Evolutionary conservation across 1,140 invertebrate genomes (phyloP).

Genomic region (Drosophila leontia): DNA sequence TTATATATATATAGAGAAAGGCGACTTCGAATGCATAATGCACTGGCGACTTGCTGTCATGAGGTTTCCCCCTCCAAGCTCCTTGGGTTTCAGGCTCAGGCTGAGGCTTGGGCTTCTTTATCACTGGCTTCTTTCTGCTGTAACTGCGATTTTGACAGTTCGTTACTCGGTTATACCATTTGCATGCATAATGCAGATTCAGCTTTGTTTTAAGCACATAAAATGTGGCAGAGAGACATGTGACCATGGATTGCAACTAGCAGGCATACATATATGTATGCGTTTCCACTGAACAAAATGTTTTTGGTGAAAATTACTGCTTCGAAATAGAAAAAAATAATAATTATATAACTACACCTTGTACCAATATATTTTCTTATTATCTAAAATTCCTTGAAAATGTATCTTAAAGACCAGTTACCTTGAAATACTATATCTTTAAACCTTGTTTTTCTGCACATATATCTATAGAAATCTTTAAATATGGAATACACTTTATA

Average conservation of each 20-base stretch:
- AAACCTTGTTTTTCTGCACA: not conserved
- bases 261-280: constrained; percentile 20
- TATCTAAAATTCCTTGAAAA: not conserved
- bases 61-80: constrained; percentile 8
- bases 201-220: constrained; percentile 59
- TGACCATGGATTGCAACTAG: constrained; percentile 30
- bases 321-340: too few species aligned
- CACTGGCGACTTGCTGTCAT: constrained; percentile 57
- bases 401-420: not conserved
- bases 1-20: not conserved
- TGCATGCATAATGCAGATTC: constrained; percentile 73
- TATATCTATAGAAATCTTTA: too few species aligned
- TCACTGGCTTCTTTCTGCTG: constrained; percentile 33
- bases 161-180: constrained; percentile 78
- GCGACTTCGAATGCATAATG: constrained; percentile 64
- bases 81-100: constrained; percentile 9
- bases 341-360: too few species aligned
- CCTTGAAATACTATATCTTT: not conserved
- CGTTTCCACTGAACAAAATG: not conserved
- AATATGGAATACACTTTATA: too few species aligned
- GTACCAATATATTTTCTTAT: too few species aligned
- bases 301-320: not conserved
- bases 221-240: constrained; percentile 43
- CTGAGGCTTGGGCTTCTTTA: not conserved
- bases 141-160: constrained; percentile 82